Evolutionary conservation across 2,113 vertebrate genomes (phyloP), one percentile per base, ranked within the genome.

Genomic region (Pachycephala philippinensis): DNA sequence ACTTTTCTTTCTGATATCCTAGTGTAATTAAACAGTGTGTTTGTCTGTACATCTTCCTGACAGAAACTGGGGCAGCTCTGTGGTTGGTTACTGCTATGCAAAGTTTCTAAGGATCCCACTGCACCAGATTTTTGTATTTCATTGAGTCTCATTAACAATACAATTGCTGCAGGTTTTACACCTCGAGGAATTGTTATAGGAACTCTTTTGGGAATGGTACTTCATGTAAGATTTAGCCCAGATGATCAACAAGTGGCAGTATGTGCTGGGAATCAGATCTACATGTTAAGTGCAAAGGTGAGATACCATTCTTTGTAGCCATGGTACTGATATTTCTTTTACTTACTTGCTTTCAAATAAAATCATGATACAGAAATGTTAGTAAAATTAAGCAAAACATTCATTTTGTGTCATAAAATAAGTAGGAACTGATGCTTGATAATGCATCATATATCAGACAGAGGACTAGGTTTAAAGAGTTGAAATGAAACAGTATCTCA

Each of bases 221-320:
- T 95, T 86, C 97, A 99, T 96, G 54, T 99, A 54, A 97, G 98
- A 31, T 98, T 99, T 88, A 98, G 98, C 94, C 98, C 95, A 3
- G 97, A 98, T 49, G 98, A 99, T 65, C 88, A 96, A 15, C 96
- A 91, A 69, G 95, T 99, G 47, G 98, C 98, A 8, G 98, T 96
- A 15, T 99, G 99, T 94, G 97, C 97, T 15, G 98, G 97, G 87
- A 95, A 90, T 68, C 96, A 42, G 54, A 95, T 98, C 39, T 95
- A 98, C 84, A 7, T 98, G 53, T 94, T 99, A 93, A 98, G 95
- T 89, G 64, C 97, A 45, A 96, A 99, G 98, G 99, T 99, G 93
- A 92, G 97, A 64, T 15, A 35, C 5, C 16, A 31, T 93, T 82
- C 21, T 85, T 60, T 59, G 31, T 79, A 44, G 24, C 31, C 22